phyloP scores from a whole-genome alignment of 2,797 vertebrate species.

The Craterocephalus amniculus region DNA sequence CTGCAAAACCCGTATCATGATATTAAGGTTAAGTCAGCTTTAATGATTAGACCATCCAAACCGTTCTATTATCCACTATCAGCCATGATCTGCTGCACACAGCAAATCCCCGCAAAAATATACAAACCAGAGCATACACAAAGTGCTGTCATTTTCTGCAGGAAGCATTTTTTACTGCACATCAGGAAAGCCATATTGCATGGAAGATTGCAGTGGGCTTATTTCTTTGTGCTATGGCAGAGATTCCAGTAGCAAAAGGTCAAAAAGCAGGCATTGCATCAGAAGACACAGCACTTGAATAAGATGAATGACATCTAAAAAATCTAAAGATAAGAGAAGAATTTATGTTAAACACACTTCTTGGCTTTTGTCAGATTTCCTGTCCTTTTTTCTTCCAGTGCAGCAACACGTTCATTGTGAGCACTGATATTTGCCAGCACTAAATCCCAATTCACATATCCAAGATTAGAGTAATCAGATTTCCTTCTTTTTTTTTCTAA shows the following conservation, averaged over 20 bases:
- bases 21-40: slow-evolving; percentile 76
- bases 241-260: slow-evolving; percentile 49
- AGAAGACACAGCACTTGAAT: slow-evolving; percentile 33
- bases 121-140: slow-evolving; percentile 34
- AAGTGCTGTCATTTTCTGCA: slow-evolving; percentile 26
- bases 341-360: slow-evolving; percentile 24
- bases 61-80: slow-evolving; percentile 63
- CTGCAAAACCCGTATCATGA: slow-evolving; percentile 58
- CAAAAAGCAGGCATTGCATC: slow-evolving; percentile 20
- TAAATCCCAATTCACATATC: slow-evolving; percentile 51
- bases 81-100: slow-evolving; percentile 56
- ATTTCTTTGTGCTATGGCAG: slow-evolving; percentile 43
- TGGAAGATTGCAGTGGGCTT: slow-evolving; percentile 45
- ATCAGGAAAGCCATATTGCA: slow-evolving; percentile 39
- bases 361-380: slow-evolving; percentile 12
- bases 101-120: slow-evolving; percentile 63
- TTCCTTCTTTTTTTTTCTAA: slow-evolving; percentile 37
- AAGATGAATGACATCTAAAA: slow-evolving; percentile 21
- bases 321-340: slow-evolving; percentile 21
- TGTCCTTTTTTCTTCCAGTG: background rate
- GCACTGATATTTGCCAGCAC: slow-evolving; percentile 22
- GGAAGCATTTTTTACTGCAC: slow-evolving; percentile 28
- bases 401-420: background rate
- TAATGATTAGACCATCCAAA: slow-evolving; percentile 58
- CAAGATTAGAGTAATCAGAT: slow-evolving; percentile 59